Evolutionary conservation across 2,888 invertebrate species (phyloP), one percentile per base, ranked within the genome.

Genomic region (Phragmatobia fuliginosa): DNA sequence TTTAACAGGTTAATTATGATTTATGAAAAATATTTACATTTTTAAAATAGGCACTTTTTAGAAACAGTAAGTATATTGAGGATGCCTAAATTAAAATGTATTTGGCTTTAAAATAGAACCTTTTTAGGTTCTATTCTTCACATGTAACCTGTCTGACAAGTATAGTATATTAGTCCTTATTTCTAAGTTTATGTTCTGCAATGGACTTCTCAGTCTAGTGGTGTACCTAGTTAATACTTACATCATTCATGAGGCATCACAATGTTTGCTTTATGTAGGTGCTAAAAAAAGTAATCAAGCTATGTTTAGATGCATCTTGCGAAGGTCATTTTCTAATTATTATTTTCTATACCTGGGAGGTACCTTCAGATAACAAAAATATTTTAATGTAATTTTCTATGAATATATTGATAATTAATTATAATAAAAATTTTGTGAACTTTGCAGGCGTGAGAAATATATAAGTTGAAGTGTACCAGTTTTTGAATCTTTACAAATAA

Each of bases 161-260:
- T 1, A 36, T 36, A 6, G 1, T 6, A 7, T 36, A 36, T 8
- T 6, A 36, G 10, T 10, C 36, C 36, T 6, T 10, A 4, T 36
- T 36, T 8, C 1, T 38, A 14, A 14, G 18, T 3, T 18, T 41
- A 41, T 41, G 18, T 41, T 5, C 18, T 18, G 41, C 41, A 41
- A 6, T 41, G 18, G 18, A 41, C 41, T 49, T 32, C 49, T 49
- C 33, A 33, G 32, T 63, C 31, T 63, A 49, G 63, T 33, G 45
- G 45, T 49, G 32, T 25, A n/a, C n/a, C n/a, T n/a, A n/a, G 21
- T n/a, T 38, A 49, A 33, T 45, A 32, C 31, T 21, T 31, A 10
- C 18, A 18, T 41, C 18, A 41, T 41, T 18, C 18, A 41, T 38
- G 38, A 60, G 33, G 66, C 66, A 66, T 66, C 60, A 66, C 60